Evolutionary conservation across 2,888 invertebrate genomes (phyloP).

Genomic region (Eueremaeus valkanovi): DNA sequence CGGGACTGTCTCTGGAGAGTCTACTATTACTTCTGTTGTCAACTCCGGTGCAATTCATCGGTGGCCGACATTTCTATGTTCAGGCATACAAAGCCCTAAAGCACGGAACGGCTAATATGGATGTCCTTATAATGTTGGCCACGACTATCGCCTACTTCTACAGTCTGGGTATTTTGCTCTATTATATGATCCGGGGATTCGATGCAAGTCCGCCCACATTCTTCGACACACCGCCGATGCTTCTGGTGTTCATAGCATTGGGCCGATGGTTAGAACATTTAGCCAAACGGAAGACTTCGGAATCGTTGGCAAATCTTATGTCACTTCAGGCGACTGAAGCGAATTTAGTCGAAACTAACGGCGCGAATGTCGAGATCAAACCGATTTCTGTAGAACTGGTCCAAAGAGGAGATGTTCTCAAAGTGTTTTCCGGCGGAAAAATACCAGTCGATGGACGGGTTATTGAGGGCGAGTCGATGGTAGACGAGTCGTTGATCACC

Average conservation of each 20-base stretch:
- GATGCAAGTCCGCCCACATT: conserved; percentile 87
- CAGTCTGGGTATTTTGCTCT: conserved; percentile 75
- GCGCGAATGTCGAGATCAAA: conserved; percentile 44
- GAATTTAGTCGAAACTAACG: conserved; percentile 67
- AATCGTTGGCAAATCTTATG: conserved; percentile 86
- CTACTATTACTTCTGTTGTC: conserved; percentile 84
- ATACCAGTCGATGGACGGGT: conserved; percentile 59
- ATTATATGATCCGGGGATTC: conserved; percentile 74
- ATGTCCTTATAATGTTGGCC: conserved; percentile 96
- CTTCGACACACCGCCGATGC: conserved; percentile 99
- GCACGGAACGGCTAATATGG: conserved; percentile 95
- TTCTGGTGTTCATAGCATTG: conserved; percentile 91
- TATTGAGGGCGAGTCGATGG: conserved; percentile 55
- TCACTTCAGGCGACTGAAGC: conserved; percentile 96
- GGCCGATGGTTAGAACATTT: conserved; percentile 97
- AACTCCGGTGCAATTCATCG: conserved; percentile 76
- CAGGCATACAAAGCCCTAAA: conserved; percentile 67
- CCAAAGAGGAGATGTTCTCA: conserved; percentile 55
- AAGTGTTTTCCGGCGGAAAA: conserved; percentile 57
- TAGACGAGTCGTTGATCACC: conserved; percentile 58
- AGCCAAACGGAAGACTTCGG: conserved; percentile 98
- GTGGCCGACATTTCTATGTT: conserved; percentile 90
- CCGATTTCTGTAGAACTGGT: conserved; percentile 56
- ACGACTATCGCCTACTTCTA: conserved; percentile 93
- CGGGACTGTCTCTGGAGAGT: conserved; percentile 91